These are phyloP conservation scores for Oreochromis aureus DNA, from an alignment of 2,113 vertebrate species.

Conservation along the genomic window DNA sequence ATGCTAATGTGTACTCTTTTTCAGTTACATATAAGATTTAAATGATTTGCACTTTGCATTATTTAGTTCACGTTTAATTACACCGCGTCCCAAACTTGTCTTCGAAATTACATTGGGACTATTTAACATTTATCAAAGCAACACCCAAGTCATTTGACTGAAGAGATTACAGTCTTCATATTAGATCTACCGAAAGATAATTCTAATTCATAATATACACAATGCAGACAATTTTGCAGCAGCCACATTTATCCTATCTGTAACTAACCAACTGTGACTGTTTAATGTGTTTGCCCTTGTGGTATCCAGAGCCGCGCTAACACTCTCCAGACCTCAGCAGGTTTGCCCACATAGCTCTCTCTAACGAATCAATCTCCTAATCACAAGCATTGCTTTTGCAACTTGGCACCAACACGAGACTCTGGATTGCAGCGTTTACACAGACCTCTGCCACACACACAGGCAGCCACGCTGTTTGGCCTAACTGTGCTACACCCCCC, in stretches of 20 bases:
- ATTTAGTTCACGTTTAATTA: background rate
- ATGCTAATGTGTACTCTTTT: background rate
- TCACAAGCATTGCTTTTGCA: constrained; percentile 22
- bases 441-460: constrained; percentile 41
- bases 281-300: constrained; percentile 25
- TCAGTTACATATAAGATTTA: background rate
- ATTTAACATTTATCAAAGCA: background rate
- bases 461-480: constrained; percentile 18
- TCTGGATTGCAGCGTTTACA: constrained; percentile 24
- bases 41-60: background rate
- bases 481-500: constrained; percentile 2
- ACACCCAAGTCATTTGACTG: background rate
- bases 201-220: background rate
- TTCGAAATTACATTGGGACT: background rate
- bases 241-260: background rate
- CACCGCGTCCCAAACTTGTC: background rate
- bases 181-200: background rate
- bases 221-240: background rate
- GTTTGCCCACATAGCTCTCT: background rate
- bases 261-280: background rate
- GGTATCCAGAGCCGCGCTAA: background rate
- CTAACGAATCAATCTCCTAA: constrained; percentile 24
- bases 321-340: constrained; percentile 21
- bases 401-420: background rate
- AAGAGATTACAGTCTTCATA: background rate